Percentiles rank a stretch among this genome's conserved stretches.
Conservation (phyloP, 2,113 vertebrate genomes). For the Tichodroma muraria region DNA sequence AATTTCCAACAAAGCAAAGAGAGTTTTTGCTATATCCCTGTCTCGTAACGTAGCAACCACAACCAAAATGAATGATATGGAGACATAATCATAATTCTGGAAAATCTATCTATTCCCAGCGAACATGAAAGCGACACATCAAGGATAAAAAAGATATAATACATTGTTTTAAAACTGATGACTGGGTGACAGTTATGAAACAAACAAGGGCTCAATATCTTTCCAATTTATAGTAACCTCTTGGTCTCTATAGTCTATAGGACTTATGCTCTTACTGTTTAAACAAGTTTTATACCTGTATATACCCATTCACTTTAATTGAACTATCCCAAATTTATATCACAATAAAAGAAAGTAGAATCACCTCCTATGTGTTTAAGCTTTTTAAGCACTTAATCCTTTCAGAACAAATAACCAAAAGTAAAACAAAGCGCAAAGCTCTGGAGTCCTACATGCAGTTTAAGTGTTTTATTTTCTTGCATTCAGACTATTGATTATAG, state of each 20-base stretch:
- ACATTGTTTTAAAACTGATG: conserved; percentile 54
- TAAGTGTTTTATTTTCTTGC: conserved; percentile 61
- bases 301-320: conserved; percentile 16
- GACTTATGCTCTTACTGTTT: neutral
- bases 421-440: conserved; percentile 46
- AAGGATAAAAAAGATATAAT: conserved; percentile 13
- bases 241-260: neutral
- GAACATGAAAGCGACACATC: conserved; percentile 41
- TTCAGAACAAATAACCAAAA: conserved; percentile 27
- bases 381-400: conserved; percentile 38
- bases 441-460: conserved; percentile 24
- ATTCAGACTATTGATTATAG: conserved; percentile 64
- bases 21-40: neutral
- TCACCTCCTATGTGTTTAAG: conserved; percentile 4
- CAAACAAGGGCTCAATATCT: conserved; percentile 26
- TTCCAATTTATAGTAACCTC: neutral
- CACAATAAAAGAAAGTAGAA: conserved; percentile 19
- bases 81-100: conserved; percentile 62
- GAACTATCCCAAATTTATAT: conserved; percentile 40
- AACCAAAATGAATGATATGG: conserved; percentile 50
- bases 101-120: conserved; percentile 59
- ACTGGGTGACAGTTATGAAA: conserved; percentile 12
- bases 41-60: conserved; percentile 48
- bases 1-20: neutral
- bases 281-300: conserved; percentile 23